Evolutionary conservation across 2,797 vertebrate genomes (phyloP).

Genomic region (Anabacerthia variegaticeps): DNA sequence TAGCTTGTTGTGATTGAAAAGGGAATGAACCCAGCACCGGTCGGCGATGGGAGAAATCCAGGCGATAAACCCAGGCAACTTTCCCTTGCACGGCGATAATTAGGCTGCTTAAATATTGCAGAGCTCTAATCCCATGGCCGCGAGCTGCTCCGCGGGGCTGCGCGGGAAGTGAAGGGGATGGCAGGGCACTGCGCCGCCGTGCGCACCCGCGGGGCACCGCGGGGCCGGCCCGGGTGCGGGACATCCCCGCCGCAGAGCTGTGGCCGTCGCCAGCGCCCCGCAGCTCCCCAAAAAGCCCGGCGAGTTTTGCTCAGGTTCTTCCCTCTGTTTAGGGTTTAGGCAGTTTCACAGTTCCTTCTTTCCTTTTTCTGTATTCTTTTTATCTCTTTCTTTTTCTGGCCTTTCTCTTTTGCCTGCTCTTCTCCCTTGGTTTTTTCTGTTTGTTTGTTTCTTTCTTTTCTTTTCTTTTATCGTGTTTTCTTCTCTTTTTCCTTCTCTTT

Average conservation of each 20-base stretch:
- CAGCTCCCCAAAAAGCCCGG: background rate
- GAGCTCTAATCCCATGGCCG: constrained; percentile 65
- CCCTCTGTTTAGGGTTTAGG: background rate
- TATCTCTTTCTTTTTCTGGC: background rate
- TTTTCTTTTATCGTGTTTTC: background rate
- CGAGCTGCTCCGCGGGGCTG: constrained; percentile 52
- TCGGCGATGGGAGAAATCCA: background rate
- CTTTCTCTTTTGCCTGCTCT: background rate
- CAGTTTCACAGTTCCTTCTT: background rate
- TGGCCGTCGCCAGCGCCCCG: background rate
- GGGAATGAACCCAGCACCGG: background rate
- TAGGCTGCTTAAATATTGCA: constrained; percentile 65
- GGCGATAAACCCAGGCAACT: constrained; percentile 51
- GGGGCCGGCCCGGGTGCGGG: background rate
- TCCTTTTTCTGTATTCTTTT: background rate
- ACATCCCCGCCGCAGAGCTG: background rate
- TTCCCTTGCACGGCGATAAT: constrained; percentile 63
- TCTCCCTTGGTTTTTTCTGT: fast-evolving
- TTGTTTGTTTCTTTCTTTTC: too few relatives aligned
- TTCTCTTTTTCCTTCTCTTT: background rate
- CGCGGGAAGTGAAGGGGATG: background rate
- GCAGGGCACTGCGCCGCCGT: background rate
- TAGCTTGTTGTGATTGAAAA: background rate
- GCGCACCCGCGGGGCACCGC: background rate
- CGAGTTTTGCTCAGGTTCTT: background rate